Evolutionary conservation across 2,888 invertebrate species (phyloP).

Genomic region (Drosophila tanythrix): DNA sequence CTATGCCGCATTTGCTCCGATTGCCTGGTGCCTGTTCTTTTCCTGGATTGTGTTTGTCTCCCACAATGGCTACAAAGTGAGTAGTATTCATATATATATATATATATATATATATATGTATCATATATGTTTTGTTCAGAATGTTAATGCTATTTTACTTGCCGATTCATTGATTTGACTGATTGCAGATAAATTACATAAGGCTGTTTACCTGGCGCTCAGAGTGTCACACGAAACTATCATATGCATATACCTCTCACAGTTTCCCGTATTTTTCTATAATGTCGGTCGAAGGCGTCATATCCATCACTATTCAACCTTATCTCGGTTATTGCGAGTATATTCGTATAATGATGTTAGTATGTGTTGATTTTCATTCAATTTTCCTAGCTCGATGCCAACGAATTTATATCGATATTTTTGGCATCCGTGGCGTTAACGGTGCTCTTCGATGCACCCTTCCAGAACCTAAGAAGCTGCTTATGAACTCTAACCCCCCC

Average conservation of each 20-base stretch:
- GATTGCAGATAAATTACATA: slow-evolving; percentile 86
- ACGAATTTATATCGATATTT: slow-evolving; percentile 87
- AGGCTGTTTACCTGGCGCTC: slow-evolving; percentile 86
- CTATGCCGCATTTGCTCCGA: slow-evolving; percentile 89
- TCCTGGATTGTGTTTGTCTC: slow-evolving; percentile 89
- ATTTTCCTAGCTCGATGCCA: slow-evolving; percentile 87
- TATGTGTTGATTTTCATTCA: not conserved
- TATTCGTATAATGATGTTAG: not conserved
- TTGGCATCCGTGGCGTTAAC: slow-evolving; percentile 87
- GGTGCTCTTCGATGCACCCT: slow-evolving; percentile 88
- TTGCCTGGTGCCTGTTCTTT: slow-evolving; percentile 89
- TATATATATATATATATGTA: not conserved
- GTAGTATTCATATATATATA: slow-evolving; percentile 14
- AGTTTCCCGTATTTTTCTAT: slow-evolving; percentile 90
- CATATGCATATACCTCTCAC: slow-evolving; percentile 90
- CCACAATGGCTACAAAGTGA: slow-evolving; percentile 87
- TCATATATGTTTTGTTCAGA: not conserved
- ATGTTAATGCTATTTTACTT: not conserved
- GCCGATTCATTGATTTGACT: not conserved
- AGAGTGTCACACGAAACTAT: slow-evolving; percentile 89
- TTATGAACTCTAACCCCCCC: slow-evolving; percentile 79
- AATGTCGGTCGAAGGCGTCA: slow-evolving; percentile 88
- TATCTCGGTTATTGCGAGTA: slow-evolving; percentile 86
- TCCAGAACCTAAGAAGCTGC: slow-evolving; percentile 88
- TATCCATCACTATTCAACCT: slow-evolving; percentile 87